These are phyloP conservation scores for Theodoxus fluviatilis DNA, from an alignment of 2,888 invertebrate species.

Conservation along the genomic window DNA sequence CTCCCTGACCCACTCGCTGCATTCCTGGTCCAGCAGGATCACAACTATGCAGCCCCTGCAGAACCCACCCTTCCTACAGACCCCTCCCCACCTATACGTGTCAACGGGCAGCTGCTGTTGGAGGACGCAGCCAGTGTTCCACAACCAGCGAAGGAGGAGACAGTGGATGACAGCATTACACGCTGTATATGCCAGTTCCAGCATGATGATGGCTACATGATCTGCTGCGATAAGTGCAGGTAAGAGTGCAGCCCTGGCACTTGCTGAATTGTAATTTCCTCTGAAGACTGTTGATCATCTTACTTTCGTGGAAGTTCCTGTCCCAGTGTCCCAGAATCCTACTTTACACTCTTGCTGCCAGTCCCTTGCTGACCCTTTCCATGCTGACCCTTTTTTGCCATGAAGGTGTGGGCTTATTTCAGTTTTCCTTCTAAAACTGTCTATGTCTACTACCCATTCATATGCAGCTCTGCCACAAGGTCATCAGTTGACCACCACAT, in stretches of 20 bases:
- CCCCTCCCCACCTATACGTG: slow-evolving; percentile 43
- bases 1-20: too few relatives aligned
- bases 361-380: too few relatives aligned
- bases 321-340: too few relatives aligned
- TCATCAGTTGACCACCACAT: too few relatives aligned
- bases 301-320: too few relatives aligned
- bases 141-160: slow-evolving; percentile 40
- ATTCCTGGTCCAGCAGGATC: too few relatives aligned
- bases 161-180: slow-evolving; percentile 77
- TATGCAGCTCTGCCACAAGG: too few relatives aligned
- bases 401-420: too few relatives aligned
- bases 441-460: too few relatives aligned
- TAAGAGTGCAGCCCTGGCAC: slow-evolving; percentile 69
- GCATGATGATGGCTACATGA: slow-evolving; percentile 98
- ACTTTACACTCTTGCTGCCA: too few relatives aligned
- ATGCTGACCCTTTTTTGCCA: too few relatives aligned
- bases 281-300: neutral
- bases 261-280: neutral
- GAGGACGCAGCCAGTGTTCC: slow-evolving; percentile 45
- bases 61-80: slow-evolving; percentile 66
- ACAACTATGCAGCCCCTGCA: slow-evolving; percentile 77
- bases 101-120: slow-evolving; percentile 55
- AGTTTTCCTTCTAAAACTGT: too few relatives aligned
- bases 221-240: slow-evolving; percentile 94
- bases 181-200: slow-evolving; percentile 91